Evolutionary conservation across 2,113 vertebrate species (phyloP).

Genomic region (Limanda limanda): DNA sequence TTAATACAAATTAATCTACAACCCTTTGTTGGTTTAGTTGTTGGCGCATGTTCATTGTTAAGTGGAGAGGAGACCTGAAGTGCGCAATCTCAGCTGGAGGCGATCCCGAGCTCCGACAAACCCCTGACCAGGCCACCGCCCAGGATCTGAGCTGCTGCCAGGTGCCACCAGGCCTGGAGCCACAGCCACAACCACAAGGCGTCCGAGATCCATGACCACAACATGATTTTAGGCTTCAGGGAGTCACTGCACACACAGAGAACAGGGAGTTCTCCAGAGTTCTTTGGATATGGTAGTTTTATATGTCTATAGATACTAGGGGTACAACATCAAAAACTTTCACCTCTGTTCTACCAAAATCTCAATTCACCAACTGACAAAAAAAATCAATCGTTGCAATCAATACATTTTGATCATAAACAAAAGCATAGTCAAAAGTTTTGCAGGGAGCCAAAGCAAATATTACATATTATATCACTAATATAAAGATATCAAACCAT

Average conservation of each 20-base stretch:
- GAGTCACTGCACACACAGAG: constrained; percentile 7
- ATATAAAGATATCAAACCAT: background rate
- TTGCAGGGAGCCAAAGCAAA: too few species aligned
- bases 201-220: constrained; percentile 46
- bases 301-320: background rate
- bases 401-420: too few species aligned
- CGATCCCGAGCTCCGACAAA: constrained; percentile 36
- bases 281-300: background rate
- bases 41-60: background rate
- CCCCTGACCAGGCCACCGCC: constrained; percentile 39
- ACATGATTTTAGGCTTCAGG: constrained; percentile 22
- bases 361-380: background rate
- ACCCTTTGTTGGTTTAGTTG: background rate
- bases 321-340: too few species aligned
- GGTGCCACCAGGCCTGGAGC: constrained; percentile 46
- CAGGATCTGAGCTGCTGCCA: constrained; percentile 51
- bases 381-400: background rate
- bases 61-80: constrained; percentile 13
- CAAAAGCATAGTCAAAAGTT: too few species aligned
- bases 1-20: background rate
- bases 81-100: constrained; percentile 8
- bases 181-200: constrained; percentile 43
- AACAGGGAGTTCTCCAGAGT: background rate
- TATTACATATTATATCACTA: too few species aligned
- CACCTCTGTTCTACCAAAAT: background rate